Evolutionary conservation across 2,888 invertebrate genomes (phyloP).

Genomic region (Chalcosyrphus nemorum): DNA sequence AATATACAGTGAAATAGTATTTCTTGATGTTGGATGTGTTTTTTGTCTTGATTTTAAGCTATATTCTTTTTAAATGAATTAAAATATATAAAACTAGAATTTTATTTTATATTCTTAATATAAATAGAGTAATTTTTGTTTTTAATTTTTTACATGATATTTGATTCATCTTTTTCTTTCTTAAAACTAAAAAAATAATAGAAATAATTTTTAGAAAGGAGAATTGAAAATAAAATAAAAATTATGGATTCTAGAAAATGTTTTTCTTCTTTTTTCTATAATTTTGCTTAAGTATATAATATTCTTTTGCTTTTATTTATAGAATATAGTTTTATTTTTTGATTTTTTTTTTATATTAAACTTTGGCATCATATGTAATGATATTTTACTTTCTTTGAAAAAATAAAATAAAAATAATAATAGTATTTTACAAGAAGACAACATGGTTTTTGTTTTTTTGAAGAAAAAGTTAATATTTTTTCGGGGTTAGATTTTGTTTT

Average conservation of each 20-base stretch:
- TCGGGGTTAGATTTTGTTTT: not conserved
- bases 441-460: conserved; percentile 27
- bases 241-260: not conserved
- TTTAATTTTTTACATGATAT: conserved; percentile 49
- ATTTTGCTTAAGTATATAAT: conserved; percentile 1
- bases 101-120: conserved; percentile 22
- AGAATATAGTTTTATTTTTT: conserved; percentile 14
- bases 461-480: not conserved
- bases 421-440: conserved; percentile 65
- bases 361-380: conserved; percentile 71
- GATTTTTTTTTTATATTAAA: conserved; percentile 57
- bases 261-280: not conserved
- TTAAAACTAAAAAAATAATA: conserved; percentile 17
- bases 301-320: conserved; percentile 17
- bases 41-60: not conserved
- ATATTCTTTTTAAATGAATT: not conserved
- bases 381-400: conserved; percentile 70
- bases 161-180: conserved; percentile 30
- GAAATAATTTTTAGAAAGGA: not conserved
- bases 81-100: conserved; percentile 18
- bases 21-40: conserved; percentile 8
- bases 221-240: not conserved
- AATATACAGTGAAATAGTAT: conserved; percentile 32
- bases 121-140: conserved; percentile 30
- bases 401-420: conserved; percentile 25